phyloP scores from a whole-genome alignment of 92 coral and sea anemone species.

The Porites rus region DNA sequence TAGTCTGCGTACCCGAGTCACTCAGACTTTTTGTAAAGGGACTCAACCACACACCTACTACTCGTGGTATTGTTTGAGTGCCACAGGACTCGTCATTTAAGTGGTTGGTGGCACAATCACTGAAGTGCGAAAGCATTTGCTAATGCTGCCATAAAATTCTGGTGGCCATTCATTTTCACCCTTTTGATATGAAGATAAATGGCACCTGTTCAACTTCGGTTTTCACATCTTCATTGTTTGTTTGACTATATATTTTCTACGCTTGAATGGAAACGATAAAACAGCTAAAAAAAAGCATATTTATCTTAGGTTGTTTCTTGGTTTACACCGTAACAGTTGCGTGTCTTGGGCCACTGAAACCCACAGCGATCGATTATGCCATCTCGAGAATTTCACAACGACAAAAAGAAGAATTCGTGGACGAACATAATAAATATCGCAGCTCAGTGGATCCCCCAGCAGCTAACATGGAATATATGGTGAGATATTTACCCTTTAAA shows the following conservation, averaged over 20 bases:
- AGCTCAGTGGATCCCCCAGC: constrained; percentile 43
- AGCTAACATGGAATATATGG: constrained; percentile 58
- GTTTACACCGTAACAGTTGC: neutral
- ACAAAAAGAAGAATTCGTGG: constrained; percentile 40
- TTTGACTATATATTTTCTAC: neutral
- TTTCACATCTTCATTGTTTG: neutral
- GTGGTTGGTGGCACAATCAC: constrained; percentile 7
- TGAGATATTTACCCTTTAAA: neutral
- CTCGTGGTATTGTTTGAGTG: neutral
- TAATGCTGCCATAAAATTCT: constrained; percentile 34
- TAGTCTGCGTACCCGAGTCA: too few relatives aligned
- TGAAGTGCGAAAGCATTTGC: constrained; percentile 31
- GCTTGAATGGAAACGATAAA: constrained; percentile 18
- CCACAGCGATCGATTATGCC: constrained; percentile 34
- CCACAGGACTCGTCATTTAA: neutral
- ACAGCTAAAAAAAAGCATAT: neutral
- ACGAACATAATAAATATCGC: constrained; percentile 41
- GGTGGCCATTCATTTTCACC: constrained; percentile 12
- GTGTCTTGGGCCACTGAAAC: constrained; percentile 28
- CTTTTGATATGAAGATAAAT: constrained; percentile 3
- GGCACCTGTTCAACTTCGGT: neutral
- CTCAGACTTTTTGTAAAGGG: too few relatives aligned
- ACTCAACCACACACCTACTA: too few relatives aligned
- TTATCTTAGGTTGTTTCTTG: neutral
- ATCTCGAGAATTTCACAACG: constrained; percentile 22